Base-by-base conservation (phyloP, 2,113 vertebrate genomes). In the Carlito syrichta region DNA sequence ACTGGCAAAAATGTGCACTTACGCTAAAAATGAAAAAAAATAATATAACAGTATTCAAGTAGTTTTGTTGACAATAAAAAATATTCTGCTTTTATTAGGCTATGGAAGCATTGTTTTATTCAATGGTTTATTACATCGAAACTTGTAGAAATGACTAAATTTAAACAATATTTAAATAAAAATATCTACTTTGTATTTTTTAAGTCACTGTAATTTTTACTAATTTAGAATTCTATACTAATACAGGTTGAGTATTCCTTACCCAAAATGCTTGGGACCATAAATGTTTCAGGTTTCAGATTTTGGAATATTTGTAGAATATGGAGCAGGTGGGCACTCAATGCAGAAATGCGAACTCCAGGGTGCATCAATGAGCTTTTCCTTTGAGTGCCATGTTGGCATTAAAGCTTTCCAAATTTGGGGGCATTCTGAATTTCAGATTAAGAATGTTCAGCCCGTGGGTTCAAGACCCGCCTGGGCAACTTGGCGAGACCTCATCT, bases 161-260 rank as follows among this genome's bases (percentile, higher is more conserved):
- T 92, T 90, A 96, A 94, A 82, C 45, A 94, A 85, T 50, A 83
- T 32, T 50, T 78, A 89, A 96, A 87, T 17, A 73, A 95, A 95
- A 86, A 87, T 48, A 85, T 58, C 74, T 48, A 92, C 6, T 81
- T 94, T 38, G 58, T 63, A 91, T 82, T 95, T 96, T 90, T 96
- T 90, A 94, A 78, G 60, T 89, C 43, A 89, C 82, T 83, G 52
- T 3, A 87, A 96, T 84, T 86, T 94, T 87, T 68, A 94, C 35
- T 90, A 89, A 89, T 83, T 95, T 91, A 95, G 58, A 91, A 93
- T 38, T 78, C 58, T 76, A n/a, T 40, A 73, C 58, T 96, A 97
- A 77, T 35, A 86, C 43, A 74, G 71, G 13, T 45, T 74, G 40
- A 74, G 25, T 45, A 43, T 74, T 27, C 40, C 71, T 14, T 74